Base-by-base conservation (phyloP, 2,797 vertebrate species). In the Micrastur ruficollis region DNA sequence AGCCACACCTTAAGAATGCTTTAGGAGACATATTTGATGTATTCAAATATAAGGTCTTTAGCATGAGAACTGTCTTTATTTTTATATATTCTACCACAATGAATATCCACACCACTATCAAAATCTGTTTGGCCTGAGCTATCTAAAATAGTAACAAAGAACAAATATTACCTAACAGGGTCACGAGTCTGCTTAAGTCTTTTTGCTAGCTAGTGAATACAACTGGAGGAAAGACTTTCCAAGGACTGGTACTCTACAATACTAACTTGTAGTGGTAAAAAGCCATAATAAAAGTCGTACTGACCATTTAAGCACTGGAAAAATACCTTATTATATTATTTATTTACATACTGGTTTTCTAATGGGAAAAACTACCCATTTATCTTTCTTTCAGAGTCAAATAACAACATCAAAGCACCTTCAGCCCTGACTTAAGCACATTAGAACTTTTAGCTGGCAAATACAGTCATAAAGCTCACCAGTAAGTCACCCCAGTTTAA, bases 401-500 rank as follows among this genome's bases (percentile, higher is more conserved):
- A 53, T 81, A 93, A 93, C 93, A 79, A 81, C 2, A 18, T 32
- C 46, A 90, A 86, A 96, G 81, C 76, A 71, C 53, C 89, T 85
- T 91, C 81, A 97, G 78, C 75, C 74, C 88, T 83, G 63, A 89
- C 80, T 93, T 65, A 67, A 96, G 90, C 65, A 91, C 70, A 34
- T 27, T 56, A 95, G 93, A 78, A 92, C 58, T 66, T 92, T 49
- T 20, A 81, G 78, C 63, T 91, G 88, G 72, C 89, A 90, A 96
- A 89, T 81, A 75, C 58, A 81, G 70, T 66, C 89, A 62, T 18
- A 93, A 89, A 97, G 80, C 81, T 91, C 81, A 5, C 29, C 71
- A 94, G 95, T 81, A 96, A 97, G 47, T 76, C 86, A 97, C 55
- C 58, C 66, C 81, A 81, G 76, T 29, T 94, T 91, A 93, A 92